Evolutionary conservation across 1,140 invertebrate species (phyloP).

Genomic region (Papilio machaon): DNA sequence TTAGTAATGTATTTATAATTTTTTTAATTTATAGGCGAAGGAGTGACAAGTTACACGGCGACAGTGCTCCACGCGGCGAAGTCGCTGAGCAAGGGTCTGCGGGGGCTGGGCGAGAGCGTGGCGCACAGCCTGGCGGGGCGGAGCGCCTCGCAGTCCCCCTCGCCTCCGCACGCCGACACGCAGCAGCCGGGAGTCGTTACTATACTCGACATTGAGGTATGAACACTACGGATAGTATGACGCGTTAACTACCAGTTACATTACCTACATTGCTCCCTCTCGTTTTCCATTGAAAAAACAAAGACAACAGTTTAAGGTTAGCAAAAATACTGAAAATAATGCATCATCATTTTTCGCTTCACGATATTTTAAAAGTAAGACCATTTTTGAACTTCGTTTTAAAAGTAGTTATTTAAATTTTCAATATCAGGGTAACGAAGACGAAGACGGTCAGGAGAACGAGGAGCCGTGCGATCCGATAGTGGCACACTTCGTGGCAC

Average conservation of each 20-base stretch:
- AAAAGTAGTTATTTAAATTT: background rate
- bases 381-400: background rate
- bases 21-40: constrained; percentile 73
- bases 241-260: no score
- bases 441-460: constrained; percentile 82
- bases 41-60: constrained; percentile 95
- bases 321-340: no score
- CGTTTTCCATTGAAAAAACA: no score
- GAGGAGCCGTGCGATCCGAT: constrained; percentile 85
- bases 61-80: constrained; percentile 98
- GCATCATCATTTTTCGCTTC: no score
- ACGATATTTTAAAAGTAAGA: background rate
- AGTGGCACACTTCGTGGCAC: constrained; percentile 97
- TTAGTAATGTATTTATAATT: background rate
- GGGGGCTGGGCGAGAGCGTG: constrained; percentile 96
- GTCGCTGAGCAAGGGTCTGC: constrained; percentile 91
- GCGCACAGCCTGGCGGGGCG: constrained; percentile 90
- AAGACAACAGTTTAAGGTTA: no score
- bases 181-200: constrained; percentile 93
- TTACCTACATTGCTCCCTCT: no score
- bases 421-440: constrained; percentile 78
- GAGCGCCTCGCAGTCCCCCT: constrained; percentile 76
- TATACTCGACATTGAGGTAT: constrained; percentile 92
- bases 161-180: constrained; percentile 79
- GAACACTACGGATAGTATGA: background rate